Base-by-base conservation (phyloP, 2,797 vertebrate genomes). In the Cynodonichthys magdalenae region DNA sequence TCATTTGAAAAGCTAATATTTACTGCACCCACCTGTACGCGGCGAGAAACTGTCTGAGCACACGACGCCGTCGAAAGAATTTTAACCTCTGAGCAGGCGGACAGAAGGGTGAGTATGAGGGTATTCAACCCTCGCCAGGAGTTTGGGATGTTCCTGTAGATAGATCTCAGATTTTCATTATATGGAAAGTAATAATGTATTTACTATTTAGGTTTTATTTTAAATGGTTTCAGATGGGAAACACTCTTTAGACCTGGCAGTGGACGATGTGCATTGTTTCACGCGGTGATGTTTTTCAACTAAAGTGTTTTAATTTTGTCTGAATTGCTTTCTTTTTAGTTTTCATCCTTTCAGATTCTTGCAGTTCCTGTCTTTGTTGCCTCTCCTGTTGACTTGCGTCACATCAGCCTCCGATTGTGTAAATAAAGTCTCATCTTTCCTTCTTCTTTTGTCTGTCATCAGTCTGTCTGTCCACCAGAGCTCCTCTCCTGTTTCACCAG, bases 1-100 rank as follows among this genome's bases (percentile, higher is more conserved):
- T 90, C 81, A 89, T 88, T 88, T 88, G 89, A 90, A 92, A 89
- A 91, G 89, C 89, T 91, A 92, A 93, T 92, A 92, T 93, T 93
- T 90, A 90, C 91, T 69, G 83, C 90, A 71, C 65, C 76, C 89
- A 90, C 90, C 90, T 92, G 87, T 71, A 71, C 20, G 6, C 79
- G 79, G 81, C 80, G 67, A 69, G 82, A 74, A 75, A 64, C 56
- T 44, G 18, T 74, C 61, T 69, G 63, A 12, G 48, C 72, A 78
- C 77, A 79, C 11, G 3, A 66, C 55, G 45, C 61, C 65, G 71
- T 54, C 44, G 15, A 47, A 83, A 74, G 69, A 87, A 79, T 81
- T 82, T 77, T 59, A 80, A 80, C 71, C 66, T 71, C 74, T 74
- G 69, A 69, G 69, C 42, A 31, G 69, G 53, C 44, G 8, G 60